Conservation (phyloP, 2,888 invertebrate genomes). For the Adineta ricciae region DNA sequence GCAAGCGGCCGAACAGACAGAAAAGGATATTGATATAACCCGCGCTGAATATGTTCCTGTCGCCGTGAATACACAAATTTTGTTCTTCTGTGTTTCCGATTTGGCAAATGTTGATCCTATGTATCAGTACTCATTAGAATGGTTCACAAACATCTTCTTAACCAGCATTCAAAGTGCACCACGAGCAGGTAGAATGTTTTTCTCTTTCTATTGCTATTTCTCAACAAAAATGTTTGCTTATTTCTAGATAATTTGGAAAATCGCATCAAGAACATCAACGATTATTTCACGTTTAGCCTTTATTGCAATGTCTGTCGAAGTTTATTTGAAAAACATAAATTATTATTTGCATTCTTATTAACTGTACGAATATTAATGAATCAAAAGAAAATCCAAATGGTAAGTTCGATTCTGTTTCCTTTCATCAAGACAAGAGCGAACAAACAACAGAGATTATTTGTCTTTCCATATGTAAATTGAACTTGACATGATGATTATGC, state of each 20-base stretch:
- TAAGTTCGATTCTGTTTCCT: not conserved
- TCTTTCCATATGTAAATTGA: too few species aligned
- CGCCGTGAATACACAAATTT: slow-evolving; percentile 50
- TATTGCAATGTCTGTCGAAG: slow-evolving; percentile 50
- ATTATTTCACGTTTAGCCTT: slow-evolving; percentile 49
- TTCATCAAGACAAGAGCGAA: too few species aligned
- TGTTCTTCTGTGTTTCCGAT: slow-evolving; percentile 52
- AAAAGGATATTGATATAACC: slow-evolving; percentile 50
- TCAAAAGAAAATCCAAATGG: slow-evolving; percentile 37
- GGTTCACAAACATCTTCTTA: slow-evolving; percentile 50
- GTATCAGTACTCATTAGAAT: slow-evolving; percentile 52
- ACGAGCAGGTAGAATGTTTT: slow-evolving; percentile 44
- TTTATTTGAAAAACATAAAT: slow-evolving; percentile 51
- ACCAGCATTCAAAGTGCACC: slow-evolving; percentile 49
- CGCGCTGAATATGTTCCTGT: slow-evolving; percentile 51
- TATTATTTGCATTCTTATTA: slow-evolving; percentile 50
- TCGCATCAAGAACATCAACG: slow-evolving; percentile 49
- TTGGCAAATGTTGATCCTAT: slow-evolving; percentile 51
- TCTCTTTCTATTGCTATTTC: not conserved
- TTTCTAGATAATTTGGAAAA: slow-evolving; percentile 44
- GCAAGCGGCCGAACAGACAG: slow-evolving; percentile 49
- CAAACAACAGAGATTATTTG: too few species aligned
- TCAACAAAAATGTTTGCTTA: not conserved
- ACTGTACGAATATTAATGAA: slow-evolving; percentile 45
- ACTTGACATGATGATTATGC: too few species aligned